Conservation (phyloP, 2,113 vertebrate species). For the Sinocyclocheilus grahami region DNA sequence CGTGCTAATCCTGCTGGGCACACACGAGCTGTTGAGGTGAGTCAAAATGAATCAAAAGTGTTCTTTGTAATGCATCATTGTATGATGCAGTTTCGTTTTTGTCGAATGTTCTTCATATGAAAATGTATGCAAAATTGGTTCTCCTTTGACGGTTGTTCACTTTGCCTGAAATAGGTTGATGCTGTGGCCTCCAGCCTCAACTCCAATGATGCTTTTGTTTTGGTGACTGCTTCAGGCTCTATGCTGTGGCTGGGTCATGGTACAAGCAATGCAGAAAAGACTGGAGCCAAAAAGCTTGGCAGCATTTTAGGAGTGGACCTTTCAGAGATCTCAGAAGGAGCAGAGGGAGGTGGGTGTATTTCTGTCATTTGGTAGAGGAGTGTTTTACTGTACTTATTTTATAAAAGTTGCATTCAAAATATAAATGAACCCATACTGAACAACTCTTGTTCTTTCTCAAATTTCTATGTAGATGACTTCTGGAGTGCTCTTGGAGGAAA, state of each 20-base stretch:
- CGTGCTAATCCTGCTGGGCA: slow-evolving; percentile 81
- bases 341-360: slow-evolving; percentile 79
- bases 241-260: slow-evolving; percentile 85
- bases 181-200: slow-evolving; percentile 80
- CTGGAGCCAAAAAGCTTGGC: slow-evolving; percentile 78
- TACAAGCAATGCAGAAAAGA: slow-evolving; percentile 76
- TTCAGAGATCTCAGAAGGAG: slow-evolving; percentile 79
- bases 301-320: slow-evolving; percentile 73
- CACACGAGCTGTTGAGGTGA: slow-evolving; percentile 86
- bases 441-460: not conserved
- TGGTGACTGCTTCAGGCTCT: slow-evolving; percentile 78
- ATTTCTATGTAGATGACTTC: slow-evolving; percentile 77
- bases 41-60: not conserved
- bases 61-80: not conserved
- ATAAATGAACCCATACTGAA: not conserved
- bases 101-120: not conserved
- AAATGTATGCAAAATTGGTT: slow-evolving; percentile 8
- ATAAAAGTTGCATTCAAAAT: not conserved
- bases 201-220: slow-evolving; percentile 86
- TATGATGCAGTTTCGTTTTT: not conserved
- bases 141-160: no score
- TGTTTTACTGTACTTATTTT: not conserved
- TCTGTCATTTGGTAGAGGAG: not conserved
- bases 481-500: slow-evolving; percentile 84
- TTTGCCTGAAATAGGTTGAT: slow-evolving; percentile 73